Evolutionary conservation across 2,113 vertebrate genomes (phyloP), one percentile per base, ranked within the genome.

Genomic region (Chroicocephalus ridibundus): DNA sequence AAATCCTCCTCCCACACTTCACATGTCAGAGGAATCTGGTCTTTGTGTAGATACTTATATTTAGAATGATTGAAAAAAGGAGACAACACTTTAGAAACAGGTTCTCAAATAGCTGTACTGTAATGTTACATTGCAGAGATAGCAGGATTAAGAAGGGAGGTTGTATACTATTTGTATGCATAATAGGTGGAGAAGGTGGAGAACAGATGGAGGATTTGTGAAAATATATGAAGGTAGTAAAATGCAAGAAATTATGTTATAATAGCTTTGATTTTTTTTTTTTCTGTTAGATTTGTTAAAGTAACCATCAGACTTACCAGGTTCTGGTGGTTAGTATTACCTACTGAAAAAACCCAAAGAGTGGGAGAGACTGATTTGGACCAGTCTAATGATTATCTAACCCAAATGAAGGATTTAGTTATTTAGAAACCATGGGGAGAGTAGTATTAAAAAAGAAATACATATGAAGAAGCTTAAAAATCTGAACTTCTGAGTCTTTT

Each of bases 41-140:
- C 66, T 86, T 83, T 91, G 82, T 93, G 70, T 82, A 84, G 78
- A 22, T 83, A 55, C 27, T 72, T 96, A 85, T 94, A 95, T 96
- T 96, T 92, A 92, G 94, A 94, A 88, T 16, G 31, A 55, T 58
- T 62, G 5, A 22, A 91, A 93, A 90, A 85, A 27, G 13, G 27
- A 85, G 46, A 86, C 42, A 93, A 71, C 68, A 12, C 51, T 93
- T 90, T 31, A 81, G 88, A 40, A 88, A 66, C 31, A n/a, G 32
- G 29, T 64, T 93, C 89, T 77, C 46, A 80, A 54, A 80, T 91
- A 80, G 46, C 70, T 91, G 64, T 78, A 38, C 83, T 82, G 81
- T 74, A 82, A 29, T 3, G 9, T 15, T 72, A 80, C 44, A 70
- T 74, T 46, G 38, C 75, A 88, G 75, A 62, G 42, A 82, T 85